A percentile compares a stretch with the other conserved stretches of the same genome.
Evolutionary conservation across 2,113 vertebrate genomes (phyloP).

Genomic region (Nasalis larvatus): DNA sequence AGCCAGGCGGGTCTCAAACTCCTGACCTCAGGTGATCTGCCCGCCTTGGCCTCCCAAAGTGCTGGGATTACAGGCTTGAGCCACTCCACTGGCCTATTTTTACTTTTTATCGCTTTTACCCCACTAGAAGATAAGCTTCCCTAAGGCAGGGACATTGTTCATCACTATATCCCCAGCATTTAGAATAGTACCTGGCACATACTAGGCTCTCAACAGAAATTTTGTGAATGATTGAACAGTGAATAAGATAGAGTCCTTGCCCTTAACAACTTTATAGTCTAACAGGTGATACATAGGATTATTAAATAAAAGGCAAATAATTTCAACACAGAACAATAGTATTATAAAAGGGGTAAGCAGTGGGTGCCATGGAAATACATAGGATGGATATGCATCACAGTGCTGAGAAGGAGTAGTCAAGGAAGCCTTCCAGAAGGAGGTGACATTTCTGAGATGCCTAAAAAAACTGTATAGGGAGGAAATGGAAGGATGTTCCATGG

Average conservation of each 20-base stretch:
- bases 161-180: background rate
- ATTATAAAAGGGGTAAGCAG: background rate
- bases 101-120: background rate
- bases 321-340: background rate
- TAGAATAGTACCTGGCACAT: background rate
- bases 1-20: background rate
- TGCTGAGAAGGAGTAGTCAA: background rate
- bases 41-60: background rate
- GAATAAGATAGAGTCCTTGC: background rate
- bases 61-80: background rate
- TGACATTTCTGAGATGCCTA: background rate
- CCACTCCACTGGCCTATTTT: background rate
- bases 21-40: background rate
- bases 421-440: background rate
- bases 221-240: background rate
- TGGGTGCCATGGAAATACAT: background rate
- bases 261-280: slow-evolving; percentile 33
- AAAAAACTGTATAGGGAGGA: background rate
- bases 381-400: background rate
- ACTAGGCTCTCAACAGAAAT: background rate
- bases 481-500: background rate
- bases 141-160: background rate
- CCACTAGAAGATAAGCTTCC: background rate
- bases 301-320: slow-evolving; percentile 1
- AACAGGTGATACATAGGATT: background rate